A percentile compares a stretch with the other conserved stretches of the same genome.
phyloP scores from a whole-genome alignment of 2,888 invertebrate species.

The Synanthedon formicaeformis region DNA sequence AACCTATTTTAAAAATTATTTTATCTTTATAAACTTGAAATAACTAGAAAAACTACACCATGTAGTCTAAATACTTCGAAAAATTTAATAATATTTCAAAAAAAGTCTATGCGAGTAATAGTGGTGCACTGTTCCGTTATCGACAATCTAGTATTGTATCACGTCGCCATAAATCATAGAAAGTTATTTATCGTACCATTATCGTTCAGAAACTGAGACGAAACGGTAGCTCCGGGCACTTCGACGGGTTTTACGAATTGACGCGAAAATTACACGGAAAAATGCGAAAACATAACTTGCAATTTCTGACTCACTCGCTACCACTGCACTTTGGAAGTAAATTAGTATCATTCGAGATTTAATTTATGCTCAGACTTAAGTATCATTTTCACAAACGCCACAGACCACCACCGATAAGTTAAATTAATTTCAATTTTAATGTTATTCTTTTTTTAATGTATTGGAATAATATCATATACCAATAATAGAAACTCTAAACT shows the following conservation, averaged over 20 bases:
- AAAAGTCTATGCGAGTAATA: no score
- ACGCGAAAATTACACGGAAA: constrained; percentile 44
- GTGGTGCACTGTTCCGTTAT: not conserved
- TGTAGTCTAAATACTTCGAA: no score
- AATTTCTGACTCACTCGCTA: constrained; percentile 27
- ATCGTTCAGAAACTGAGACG: constrained; percentile 26
- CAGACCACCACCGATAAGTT: no score
- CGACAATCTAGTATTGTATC: constrained; percentile 23
- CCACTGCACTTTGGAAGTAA: not conserved
- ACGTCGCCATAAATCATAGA: constrained; percentile 32
- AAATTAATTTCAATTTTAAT: no score
- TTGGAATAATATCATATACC: no score
- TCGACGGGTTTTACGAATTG: constrained; percentile 16
- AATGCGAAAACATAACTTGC: constrained; percentile 23
- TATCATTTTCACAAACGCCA: not conserved
- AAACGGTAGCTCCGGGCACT: constrained; percentile 42
- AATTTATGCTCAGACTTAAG: not conserved
- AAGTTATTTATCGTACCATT: constrained; percentile 35
- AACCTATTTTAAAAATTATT: no score
- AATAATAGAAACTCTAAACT: no score
- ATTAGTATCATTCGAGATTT: not conserved
- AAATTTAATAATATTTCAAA: no score
- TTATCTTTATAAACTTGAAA: no score
- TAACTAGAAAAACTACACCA: no score
- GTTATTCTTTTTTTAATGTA: no score